Evolutionary conservation across 2,888 invertebrate species (phyloP), one percentile per base, ranked within the genome.

Genomic region (Brachypalpus laphriformis): DNA sequence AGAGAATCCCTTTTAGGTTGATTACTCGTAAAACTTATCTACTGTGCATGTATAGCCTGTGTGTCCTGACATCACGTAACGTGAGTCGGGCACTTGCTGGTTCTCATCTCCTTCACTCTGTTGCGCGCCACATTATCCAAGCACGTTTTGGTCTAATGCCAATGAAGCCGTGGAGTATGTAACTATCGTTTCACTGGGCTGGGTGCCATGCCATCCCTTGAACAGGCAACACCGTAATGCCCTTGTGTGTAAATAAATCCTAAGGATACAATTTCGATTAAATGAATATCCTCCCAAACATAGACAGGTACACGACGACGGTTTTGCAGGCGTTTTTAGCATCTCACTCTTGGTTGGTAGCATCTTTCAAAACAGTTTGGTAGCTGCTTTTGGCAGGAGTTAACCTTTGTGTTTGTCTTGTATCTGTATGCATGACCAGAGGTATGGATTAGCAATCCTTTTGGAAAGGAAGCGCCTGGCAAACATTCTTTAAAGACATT

Each of bases 91-190:
- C 76, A 45, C 82, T 71, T 56, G 66, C 54, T 7, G 54, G 42
- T 22, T 54, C 20, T 40, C 25, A 56, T 51, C 40, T n/a, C 54
- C 40, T 54, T 61, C 31, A 40, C 65, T 56, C 66, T 54, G 74
- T 74, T 74, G 59, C 51, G 54, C 51, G 54, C 54, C 56, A 18
- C 70, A 70, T 78, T 74, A 80, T 80, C 74, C 51, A 45, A 65
- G 74, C 83, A 83, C 83, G 83, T 83, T 75, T 63, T 59, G 34
- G 74, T 57, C 57, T 83, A 63, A 83, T 80, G 63, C 70, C 74
- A 80, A 78, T 61, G 66, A 54, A 77, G 59, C 65, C 51, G 20
- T 31, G 61, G 66, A 63, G 70, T 80, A 66, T 80, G 70, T 70
- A 54, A 72, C 68, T 72, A 66, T 51, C 42, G 40, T 14, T 81